phyloP scores from a whole-genome alignment of 2,797 vertebrate species.

The Prunella strophiata region DNA sequence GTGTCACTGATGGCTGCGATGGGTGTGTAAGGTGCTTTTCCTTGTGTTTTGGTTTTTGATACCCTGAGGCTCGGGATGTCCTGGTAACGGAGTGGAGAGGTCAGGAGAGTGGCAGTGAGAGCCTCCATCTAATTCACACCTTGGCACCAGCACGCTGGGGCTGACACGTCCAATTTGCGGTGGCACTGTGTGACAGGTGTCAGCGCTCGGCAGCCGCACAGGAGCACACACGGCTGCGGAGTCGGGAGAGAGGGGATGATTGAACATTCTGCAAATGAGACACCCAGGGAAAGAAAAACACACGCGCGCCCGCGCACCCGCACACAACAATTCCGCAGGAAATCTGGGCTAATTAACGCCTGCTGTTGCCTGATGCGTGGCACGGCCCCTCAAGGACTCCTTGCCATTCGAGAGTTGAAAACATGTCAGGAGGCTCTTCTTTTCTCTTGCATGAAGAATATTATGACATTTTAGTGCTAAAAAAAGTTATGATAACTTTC shows the following conservation, averaged over 20 bases:
- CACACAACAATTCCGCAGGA: conserved; percentile 1
- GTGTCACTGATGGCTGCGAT: accelerated
- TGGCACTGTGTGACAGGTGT: conserved; percentile 72
- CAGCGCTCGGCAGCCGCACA: conserved; percentile 46
- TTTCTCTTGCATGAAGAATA: conserved; percentile 1
- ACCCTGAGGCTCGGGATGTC: conserved; percentile 37
- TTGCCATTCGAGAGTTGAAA: conserved; percentile 50
- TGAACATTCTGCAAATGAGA: conserved; percentile 73
- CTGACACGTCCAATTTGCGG: conserved; percentile 71
- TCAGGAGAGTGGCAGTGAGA: conserved; percentile 40
- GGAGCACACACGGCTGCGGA: neutral
- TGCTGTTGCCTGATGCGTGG: conserved; percentile 45
- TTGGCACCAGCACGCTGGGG: conserved; percentile 58
- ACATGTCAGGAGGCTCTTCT: conserved; percentile 58
- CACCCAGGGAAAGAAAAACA: conserved; percentile 60
- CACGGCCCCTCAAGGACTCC: conserved; percentile 60
- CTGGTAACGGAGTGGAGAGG: conserved; percentile 30
- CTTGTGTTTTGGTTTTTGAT: neutral
- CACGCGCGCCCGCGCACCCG: neutral
- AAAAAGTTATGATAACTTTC: neutral
- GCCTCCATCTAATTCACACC: conserved; percentile 73
- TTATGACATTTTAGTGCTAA: conserved; percentile 37
- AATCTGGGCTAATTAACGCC: conserved; percentile 59
- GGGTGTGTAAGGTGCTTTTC: neutral
- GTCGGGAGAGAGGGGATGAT: conserved; percentile 19